Evolutionary conservation across 2,888 invertebrate genomes (phyloP).

Genomic region (Spisula solida): DNA sequence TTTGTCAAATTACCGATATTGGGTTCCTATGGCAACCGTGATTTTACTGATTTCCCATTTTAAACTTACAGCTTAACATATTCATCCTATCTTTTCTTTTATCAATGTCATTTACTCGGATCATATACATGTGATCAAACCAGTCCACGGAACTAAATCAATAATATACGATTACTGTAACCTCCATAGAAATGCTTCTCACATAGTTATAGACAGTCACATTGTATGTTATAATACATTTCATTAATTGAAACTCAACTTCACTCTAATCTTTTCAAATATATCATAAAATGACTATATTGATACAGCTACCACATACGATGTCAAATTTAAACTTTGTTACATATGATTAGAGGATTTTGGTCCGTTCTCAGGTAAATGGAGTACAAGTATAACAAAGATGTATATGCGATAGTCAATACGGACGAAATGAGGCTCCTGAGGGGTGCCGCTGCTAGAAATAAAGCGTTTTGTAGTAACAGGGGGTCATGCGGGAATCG

Average conservation of each 20-base stretch:
- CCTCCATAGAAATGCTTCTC: slow-evolving; percentile 13
- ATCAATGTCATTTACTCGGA: slow-evolving; percentile 40
- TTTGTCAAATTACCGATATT: slow-evolving; percentile 34
- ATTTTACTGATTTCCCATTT: slow-evolving; percentile 40
- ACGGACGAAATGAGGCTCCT: slow-evolving; percentile 65
- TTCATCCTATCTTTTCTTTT: slow-evolving; percentile 42
- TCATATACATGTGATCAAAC: slow-evolving; percentile 3
- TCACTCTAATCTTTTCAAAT: neutral
- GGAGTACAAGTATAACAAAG: slow-evolving; percentile 47
- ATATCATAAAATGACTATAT: slow-evolving; percentile 23
- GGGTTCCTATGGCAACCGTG: slow-evolving; percentile 38
- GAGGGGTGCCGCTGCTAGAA: slow-evolving; percentile 61
- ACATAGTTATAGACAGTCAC: slow-evolving; percentile 24
- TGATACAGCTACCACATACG: neutral
- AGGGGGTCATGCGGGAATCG: slow-evolving; percentile 70
- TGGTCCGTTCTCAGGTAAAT: slow-evolving; percentile 49
- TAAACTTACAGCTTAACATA: slow-evolving; percentile 38
- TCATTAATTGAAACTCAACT: slow-evolving; percentile 13
- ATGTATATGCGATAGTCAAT: slow-evolving; percentile 69
- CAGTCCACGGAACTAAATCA: slow-evolving; percentile 41
- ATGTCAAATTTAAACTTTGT: slow-evolving; percentile 26
- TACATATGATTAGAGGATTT: slow-evolving; percentile 53
- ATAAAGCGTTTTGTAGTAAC: slow-evolving; percentile 67
- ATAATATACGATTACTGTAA: slow-evolving; percentile 41
- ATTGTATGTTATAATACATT: slow-evolving; percentile 12